A percentile compares a stretch with the other conserved stretches of the same genome.
These are phyloP conservation scores for Trichacis sp. DNA, from an alignment of 2,888 invertebrate species.

Conservation along the genomic window DNA sequence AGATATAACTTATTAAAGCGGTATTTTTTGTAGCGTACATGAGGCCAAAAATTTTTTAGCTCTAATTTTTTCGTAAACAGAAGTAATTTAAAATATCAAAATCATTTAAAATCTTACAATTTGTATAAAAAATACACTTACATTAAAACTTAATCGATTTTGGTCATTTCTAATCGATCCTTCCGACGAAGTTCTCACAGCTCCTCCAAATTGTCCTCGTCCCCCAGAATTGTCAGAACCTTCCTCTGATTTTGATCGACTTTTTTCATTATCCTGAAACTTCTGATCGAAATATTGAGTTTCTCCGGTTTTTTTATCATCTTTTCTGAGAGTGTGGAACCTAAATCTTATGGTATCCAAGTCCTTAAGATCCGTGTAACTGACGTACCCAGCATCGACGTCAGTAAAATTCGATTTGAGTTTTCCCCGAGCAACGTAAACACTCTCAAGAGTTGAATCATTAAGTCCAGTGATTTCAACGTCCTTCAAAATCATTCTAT, in stretches of 20 bases:
- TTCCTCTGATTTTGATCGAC: slow-evolving; percentile 6
- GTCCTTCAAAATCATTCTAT: slow-evolving; percentile 58
- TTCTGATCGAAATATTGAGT: background rate
- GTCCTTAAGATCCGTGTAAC: slow-evolving; percentile 58
- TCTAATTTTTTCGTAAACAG: too few species aligned
- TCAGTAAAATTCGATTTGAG: slow-evolving; percentile 61
- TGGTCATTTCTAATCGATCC: background rate
- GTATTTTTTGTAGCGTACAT: too few species aligned
- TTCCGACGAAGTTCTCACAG: background rate
- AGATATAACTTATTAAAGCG: too few species aligned
- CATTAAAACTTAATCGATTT: background rate
- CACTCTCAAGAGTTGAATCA: slow-evolving; percentile 58
- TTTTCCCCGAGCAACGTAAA: slow-evolving; percentile 58
- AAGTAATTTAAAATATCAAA: too few species aligned
- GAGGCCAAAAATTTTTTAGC: too few species aligned
- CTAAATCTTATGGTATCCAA: slow-evolving; percentile 61
- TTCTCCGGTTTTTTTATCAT: slow-evolving; percentile 27
- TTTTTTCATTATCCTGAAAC: slow-evolving; percentile 2
- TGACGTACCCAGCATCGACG: slow-evolving; percentile 62
- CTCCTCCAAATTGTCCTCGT: background rate
- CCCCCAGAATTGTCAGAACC: background rate
- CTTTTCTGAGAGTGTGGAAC: slow-evolving; percentile 61
- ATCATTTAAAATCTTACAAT: too few species aligned
- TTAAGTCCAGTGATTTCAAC: slow-evolving; percentile 61
- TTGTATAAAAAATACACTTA: background rate